These are phyloP conservation scores for Pteropus rufus DNA, from an alignment of 2,797 vertebrate genomes.

Conservation along the genomic window DNA sequence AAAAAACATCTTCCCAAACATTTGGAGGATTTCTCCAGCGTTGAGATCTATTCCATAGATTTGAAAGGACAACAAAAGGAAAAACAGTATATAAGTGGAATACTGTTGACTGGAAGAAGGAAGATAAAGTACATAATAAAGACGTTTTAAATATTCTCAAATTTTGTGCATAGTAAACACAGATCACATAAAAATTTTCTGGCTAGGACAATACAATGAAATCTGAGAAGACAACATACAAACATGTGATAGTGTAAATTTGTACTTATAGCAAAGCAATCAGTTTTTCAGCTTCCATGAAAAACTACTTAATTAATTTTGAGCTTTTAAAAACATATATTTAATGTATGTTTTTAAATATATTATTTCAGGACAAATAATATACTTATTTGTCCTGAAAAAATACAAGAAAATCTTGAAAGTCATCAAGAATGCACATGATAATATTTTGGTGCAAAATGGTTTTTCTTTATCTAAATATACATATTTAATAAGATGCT, in stretches of 20 bases:
- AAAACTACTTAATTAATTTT: neutral
- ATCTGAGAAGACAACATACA: neutral
- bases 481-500: neutral
- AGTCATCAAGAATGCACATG: neutral
- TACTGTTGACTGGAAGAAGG: neutral
- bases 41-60: slow-evolving; percentile 90
- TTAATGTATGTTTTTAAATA: neutral
- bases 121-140: neutral
- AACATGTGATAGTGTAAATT: neutral
- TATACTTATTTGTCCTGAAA: neutral
- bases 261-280: neutral
- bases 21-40: slow-evolving; percentile 96
- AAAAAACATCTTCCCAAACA: slow-evolving; percentile 99
- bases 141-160: neutral
- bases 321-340: neutral
- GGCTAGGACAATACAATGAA: neutral
- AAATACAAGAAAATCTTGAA: neutral
- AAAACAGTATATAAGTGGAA: slow-evolving; percentile 17
- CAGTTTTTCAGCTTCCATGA: neutral
- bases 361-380: too few species aligned
- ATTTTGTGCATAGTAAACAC: neutral
- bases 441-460: neutral
- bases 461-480: neutral
- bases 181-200: neutral
- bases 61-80: neutral